A percentile compares a stretch with the other conserved stretches of the same genome.
phyloP scores from a whole-genome alignment of 2,113 vertebrate species.

The Daubentonia madagascariensis region DNA sequence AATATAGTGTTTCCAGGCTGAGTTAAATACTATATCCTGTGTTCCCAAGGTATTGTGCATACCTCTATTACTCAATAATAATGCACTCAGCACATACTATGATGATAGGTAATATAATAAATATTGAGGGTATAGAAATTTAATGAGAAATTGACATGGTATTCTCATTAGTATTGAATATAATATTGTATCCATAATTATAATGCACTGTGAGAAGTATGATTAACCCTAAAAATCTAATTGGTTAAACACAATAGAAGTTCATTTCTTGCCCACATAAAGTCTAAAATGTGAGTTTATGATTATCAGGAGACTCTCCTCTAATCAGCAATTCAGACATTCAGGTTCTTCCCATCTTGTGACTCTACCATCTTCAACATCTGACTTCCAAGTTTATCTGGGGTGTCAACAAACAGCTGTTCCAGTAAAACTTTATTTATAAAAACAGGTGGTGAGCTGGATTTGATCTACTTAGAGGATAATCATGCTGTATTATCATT shows the following conservation, averaged over 20 bases:
- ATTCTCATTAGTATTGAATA: neutral
- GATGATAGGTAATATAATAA: neutral
- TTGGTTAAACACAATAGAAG: neutral
- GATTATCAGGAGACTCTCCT: neutral
- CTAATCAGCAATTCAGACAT: neutral
- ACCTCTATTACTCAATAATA: neutral
- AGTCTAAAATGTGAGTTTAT: neutral
- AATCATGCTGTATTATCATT: neutral
- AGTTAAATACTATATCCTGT: slow-evolving; percentile 12
- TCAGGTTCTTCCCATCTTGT: neutral
- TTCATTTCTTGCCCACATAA: neutral
- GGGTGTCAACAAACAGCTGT: neutral
- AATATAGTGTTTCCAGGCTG: neutral
- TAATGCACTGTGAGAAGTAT: neutral
- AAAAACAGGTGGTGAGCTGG: neutral
- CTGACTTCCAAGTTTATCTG: neutral
- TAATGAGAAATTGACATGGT: neutral
- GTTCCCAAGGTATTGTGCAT: neutral
- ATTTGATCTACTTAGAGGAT: neutral
- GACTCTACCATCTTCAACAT: neutral
- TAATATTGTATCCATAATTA: neutral
- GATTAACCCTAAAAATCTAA: neutral
- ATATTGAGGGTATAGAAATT: neutral
- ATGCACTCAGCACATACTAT: neutral
- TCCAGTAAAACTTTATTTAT: neutral